Conservation (phyloP, 2,888 invertebrate genomes). For the Pseudococcus longispinus region DNA sequence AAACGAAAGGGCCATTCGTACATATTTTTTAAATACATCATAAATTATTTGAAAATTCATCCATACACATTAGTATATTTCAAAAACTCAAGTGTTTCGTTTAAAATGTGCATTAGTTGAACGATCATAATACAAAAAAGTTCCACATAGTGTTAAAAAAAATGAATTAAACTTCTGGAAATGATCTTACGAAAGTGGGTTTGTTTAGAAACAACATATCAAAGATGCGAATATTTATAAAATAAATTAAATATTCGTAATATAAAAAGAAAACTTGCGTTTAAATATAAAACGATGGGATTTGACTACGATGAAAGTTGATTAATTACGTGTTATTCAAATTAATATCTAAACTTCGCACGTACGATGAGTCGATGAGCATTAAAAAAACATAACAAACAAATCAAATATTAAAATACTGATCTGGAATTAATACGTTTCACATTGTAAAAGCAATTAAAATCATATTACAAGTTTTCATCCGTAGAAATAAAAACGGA, state of each 20-base stretch:
- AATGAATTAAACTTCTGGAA: not conserved
- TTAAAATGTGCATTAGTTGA: not conserved
- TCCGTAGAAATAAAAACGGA: not conserved
- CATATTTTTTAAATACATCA: not conserved
- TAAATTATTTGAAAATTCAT: not conserved
- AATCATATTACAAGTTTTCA: not conserved
- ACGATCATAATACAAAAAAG: not conserved
- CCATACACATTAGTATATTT: not conserved
- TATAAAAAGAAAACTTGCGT: not conserved
- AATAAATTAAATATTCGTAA: not conserved
- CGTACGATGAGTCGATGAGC: not conserved
- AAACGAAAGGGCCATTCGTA: not conserved
- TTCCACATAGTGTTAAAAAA: not conserved
- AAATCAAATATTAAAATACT: constrained; percentile 24
- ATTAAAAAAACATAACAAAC: not conserved
- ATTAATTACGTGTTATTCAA: not conserved
- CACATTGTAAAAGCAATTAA: not conserved
- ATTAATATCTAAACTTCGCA: not conserved
- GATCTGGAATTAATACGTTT: not conserved
- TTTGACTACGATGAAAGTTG: not conserved
- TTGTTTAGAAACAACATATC: not conserved
- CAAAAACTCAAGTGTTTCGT: not conserved
- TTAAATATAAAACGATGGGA: constrained; percentile 1
- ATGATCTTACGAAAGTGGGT: not conserved
- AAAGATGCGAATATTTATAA: not conserved